A percentile compares a stretch with the other conserved stretches of the same genome.
Evolutionary conservation across 2,888 invertebrate species (phyloP).

Genomic region (Apeira syringaria): DNA sequence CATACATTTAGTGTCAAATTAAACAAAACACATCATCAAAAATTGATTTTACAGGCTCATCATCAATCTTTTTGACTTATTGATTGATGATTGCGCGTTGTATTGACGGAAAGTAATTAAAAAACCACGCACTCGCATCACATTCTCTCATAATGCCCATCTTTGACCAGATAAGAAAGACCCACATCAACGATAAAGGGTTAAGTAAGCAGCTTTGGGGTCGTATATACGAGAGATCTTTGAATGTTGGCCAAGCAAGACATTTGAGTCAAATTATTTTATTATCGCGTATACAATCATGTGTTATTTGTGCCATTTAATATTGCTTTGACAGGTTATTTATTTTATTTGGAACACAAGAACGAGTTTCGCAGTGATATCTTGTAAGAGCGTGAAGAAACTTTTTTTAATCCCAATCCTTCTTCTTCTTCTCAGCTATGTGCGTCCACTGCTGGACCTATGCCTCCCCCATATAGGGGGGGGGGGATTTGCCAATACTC

Average conservation of each 20-base stretch:
- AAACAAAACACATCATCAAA: constrained; percentile 72
- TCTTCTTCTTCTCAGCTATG: no score
- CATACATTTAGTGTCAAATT: constrained; percentile 78
- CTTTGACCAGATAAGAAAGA: constrained; percentile 37
- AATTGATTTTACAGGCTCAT: constrained; percentile 71
- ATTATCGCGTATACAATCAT: constrained; percentile 62
- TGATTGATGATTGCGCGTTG: constrained; percentile 71
- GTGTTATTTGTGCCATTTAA: constrained; percentile 49
- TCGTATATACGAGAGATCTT: constrained; percentile 34
- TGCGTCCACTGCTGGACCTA: no score
- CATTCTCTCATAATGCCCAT: constrained; percentile 44
- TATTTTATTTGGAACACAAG: constrained; percentile 54
- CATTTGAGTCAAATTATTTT: constrained; percentile 59
- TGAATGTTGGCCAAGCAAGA: constrained; percentile 39
- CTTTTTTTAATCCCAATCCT: no score
- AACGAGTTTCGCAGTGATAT: constrained; percentile 28
- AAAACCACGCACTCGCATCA: constrained; percentile 55
- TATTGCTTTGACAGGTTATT: constrained; percentile 65
- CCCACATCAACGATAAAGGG: constrained; percentile 25
- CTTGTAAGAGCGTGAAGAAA: constrained; percentile 2
- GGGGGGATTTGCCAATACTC: no score
- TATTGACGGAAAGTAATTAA: constrained; percentile 78
- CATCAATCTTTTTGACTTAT: constrained; percentile 77
- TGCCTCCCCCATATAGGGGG: no score
- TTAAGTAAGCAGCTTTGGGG: constrained; percentile 7